Base-by-base conservation (phyloP, 2,113 vertebrate species). In the Gallinago media region DNA sequence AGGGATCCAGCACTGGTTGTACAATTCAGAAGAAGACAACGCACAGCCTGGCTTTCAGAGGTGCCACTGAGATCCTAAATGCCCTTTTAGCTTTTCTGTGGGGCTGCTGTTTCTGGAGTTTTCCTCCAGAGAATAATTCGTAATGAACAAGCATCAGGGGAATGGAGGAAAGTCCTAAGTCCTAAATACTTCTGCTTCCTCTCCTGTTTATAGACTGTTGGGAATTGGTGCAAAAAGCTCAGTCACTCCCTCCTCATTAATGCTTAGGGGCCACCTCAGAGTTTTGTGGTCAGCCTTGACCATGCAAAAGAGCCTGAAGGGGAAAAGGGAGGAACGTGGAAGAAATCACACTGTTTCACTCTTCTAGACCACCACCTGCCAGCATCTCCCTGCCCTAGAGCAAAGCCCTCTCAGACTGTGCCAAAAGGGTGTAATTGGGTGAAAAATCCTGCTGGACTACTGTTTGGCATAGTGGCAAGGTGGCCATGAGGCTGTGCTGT, bases 301-400 rank as follows among this genome's bases (percentile, higher is more conserved):
- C 40, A 5, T 26, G 32, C 14, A 59, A 17, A 90, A 85, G 32
- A 63, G 29, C 36, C 27, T 76, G 50, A 31, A 52, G 14, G 13
- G 0, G 20, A 29, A 22, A 88, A 61, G 21, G 42, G 32, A 75
- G 29, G 63, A 46, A 50, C 0, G 0, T 32, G 58, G 29, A 78
- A 75, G 20, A 40, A 50, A 85, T 13, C 50, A 66, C 11, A 49
- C n/a, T 42, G 0, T 58, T 90, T 81, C 46, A 13, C 46, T 55
- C 19, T 22, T 17, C 47, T 78, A 42, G 8, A 34, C 9, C 13
- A 11, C 34, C 15, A 2, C 0, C 3, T 92, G 85, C 63, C 91
- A 94, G 9, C 71, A 46, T 17, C 31, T 89, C 20, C 54, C 59
- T 6, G 0, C 13, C 54, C 27, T 61, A 59, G 44, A 46, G 55